These are phyloP conservation scores for Poecilobothrus nobilitatus DNA, from an alignment of 2,888 invertebrate genomes.

Conservation along the genomic window DNA sequence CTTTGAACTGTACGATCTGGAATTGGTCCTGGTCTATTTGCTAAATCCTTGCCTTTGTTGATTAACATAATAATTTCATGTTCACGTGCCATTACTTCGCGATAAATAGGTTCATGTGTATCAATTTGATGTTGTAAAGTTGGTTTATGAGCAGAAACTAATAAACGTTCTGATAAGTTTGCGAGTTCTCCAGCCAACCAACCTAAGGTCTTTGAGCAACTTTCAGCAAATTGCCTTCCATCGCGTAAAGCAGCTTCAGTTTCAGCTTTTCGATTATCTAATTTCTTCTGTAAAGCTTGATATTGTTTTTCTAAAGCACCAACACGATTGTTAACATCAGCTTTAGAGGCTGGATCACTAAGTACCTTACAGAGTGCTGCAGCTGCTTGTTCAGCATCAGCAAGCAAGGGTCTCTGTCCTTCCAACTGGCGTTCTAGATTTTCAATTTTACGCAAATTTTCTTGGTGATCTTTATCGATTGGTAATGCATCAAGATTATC, in stretches of 20 bases:
- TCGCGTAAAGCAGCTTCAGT: constrained; percentile 79
- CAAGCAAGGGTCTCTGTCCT: constrained; percentile 76
- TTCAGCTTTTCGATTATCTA: constrained; percentile 83
- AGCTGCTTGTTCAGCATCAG: constrained; percentile 86
- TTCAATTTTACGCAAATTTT: constrained; percentile 79
- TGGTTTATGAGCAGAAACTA: constrained; percentile 78
- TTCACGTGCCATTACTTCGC: constrained; percentile 78
- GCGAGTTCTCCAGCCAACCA: constrained; percentile 80
- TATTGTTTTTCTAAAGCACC: constrained; percentile 80
- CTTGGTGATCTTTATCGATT: constrained; percentile 73
- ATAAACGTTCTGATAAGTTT: constrained; percentile 63
- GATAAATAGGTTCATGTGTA: constrained; percentile 80
- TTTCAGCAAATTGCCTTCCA: constrained; percentile 82
- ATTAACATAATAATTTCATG: constrained; percentile 90
- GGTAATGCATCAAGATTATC: constrained; percentile 79
- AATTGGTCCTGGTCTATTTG: constrained; percentile 46
- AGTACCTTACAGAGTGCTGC: constrained; percentile 76
- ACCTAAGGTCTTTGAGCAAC: constrained; percentile 78
- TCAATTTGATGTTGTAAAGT: constrained; percentile 79
- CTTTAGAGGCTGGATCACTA: constrained; percentile 80
- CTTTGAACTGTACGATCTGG: constrained; percentile 55
- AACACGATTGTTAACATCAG: constrained; percentile 84
- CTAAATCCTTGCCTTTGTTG: constrained; percentile 75
- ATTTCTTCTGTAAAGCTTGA: constrained; percentile 77
- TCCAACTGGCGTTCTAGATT: constrained; percentile 80